Percentiles rank a stretch among this genome's conserved stretches.
Evolutionary conservation across 2,797 vertebrate species (phyloP).

Genomic region (Myripristis jacobus): DNA sequence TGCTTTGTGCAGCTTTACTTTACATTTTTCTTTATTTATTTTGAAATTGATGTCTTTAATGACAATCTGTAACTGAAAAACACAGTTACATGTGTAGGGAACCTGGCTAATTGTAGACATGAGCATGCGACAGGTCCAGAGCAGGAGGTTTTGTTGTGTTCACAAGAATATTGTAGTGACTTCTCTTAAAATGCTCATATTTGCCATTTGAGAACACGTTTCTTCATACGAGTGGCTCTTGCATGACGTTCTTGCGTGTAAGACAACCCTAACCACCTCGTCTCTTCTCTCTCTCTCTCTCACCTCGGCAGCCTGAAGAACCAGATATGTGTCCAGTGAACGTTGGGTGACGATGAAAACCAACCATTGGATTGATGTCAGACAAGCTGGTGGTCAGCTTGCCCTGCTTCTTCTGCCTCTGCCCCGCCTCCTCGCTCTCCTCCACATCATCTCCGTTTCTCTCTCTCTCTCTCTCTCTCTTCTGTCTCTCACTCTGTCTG

Average conservation of each 20-base stretch:
- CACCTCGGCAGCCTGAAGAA: slow-evolving; percentile 83
- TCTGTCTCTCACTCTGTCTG: slow-evolving; percentile 26
- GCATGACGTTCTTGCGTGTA: neutral
- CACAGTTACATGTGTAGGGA: too few relatives aligned
- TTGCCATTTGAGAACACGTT: too few relatives aligned
- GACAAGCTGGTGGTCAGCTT: slow-evolving; percentile 84
- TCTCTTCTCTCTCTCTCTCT: slow-evolving; percentile 31
- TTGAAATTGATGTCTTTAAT: too few relatives aligned
- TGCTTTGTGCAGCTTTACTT: too few relatives aligned
- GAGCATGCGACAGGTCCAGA: too few relatives aligned
- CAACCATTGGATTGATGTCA: slow-evolving; percentile 85
- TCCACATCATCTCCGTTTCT: slow-evolving; percentile 39
- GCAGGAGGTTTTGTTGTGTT: too few relatives aligned
- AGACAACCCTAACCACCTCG: neutral
- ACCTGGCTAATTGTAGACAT: too few relatives aligned
- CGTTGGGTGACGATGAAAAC: slow-evolving; percentile 52
- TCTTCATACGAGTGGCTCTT: too few relatives aligned
- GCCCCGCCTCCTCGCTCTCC: slow-evolving; percentile 49
- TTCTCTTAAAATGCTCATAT: too few relatives aligned
- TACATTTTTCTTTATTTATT: too few relatives aligned
- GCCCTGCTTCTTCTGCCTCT: slow-evolving; percentile 75
- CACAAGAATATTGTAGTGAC: too few relatives aligned
- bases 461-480: slow-evolving; percentile 15
- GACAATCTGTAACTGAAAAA: too few relatives aligned
- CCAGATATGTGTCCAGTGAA: slow-evolving; percentile 86